Percentiles rank a stretch among this genome's conserved stretches.
Evolutionary conservation across 2,113 vertebrate species (phyloP).

Genomic region (Oenanthe melanoleuca): DNA sequence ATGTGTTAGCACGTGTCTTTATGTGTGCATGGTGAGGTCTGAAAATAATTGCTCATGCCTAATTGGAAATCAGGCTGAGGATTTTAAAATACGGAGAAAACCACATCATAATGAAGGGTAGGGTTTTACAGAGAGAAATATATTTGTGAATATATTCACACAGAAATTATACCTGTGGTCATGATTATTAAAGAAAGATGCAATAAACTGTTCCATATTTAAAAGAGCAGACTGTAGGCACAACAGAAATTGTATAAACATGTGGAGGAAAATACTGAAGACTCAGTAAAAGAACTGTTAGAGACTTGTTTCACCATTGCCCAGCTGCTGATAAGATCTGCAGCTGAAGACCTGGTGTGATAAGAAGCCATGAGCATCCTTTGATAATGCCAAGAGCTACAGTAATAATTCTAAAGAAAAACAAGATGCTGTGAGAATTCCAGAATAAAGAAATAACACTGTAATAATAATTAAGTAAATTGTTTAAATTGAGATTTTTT

Average conservation of each 20-base stretch:
- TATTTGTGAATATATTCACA: background rate
- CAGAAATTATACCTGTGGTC: background rate
- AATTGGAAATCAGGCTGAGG: background rate
- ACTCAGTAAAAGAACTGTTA: background rate
- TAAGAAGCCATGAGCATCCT: background rate
- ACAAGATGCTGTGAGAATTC: background rate
- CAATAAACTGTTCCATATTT: background rate
- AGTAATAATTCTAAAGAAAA: background rate
- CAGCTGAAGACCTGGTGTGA: background rate
- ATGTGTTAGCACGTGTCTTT: background rate
- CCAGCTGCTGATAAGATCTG: rapidly evolving
- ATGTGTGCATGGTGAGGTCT: rapidly evolving
- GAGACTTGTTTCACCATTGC: background rate
- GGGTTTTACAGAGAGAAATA: background rate
- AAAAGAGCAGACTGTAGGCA: background rate
- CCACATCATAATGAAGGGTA: background rate
- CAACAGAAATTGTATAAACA: background rate
- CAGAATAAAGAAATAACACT: background rate
- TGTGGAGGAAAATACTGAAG: background rate
- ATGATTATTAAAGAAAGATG: background rate
- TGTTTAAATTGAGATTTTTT: background rate
- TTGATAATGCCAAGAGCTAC: background rate
- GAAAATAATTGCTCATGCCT: background rate
- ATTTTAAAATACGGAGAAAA: background rate
- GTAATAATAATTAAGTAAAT: background rate